Evolutionary conservation across 2,888 invertebrate species (phyloP), one percentile per base, ranked within the genome.

Genomic region (Quadriops clusia): DNA sequence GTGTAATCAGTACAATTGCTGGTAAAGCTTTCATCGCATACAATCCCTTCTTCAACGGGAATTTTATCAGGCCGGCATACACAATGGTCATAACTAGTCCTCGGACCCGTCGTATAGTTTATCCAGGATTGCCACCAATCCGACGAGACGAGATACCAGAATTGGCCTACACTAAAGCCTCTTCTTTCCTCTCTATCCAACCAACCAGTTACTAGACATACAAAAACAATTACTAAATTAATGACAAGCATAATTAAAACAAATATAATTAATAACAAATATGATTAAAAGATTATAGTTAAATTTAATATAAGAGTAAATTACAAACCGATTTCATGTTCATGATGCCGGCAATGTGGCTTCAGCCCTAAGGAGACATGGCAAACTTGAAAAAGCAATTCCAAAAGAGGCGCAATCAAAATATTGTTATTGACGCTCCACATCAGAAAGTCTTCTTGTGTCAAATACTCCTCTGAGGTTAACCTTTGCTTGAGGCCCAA

Each of bases 71-170:
- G 40, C 27, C 65, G 62, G 42, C 70, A 70, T 20, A 57, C 56
- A 45, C 69, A 69, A 5, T 59, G 56, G 44, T 61, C 46, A 47
- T 47, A 42, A 51, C 52, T 47, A 36, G 48, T 47, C 39, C 54
- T 42, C 8, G 54, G 48, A 1, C 54, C 49, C 2, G 55, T 65
- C n/a, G 80, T 73, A 61, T 85, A 78, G 21, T 72, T 70, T 31
- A 68, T 61, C 91, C 90, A 91, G 8, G 64, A 63, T 37, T 71
- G 72, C 89, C 89, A 91, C 91, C 91, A 91, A 44, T 81, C 79
- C 24, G 77, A 74, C 2, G 78, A 72, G 36, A 90, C 72, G 39
- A 91, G 70, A 67, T 87, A 90, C 87, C 89, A 90, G 61, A 85
- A 81, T 61, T 89, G 86, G 0, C 86, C 87, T 31, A 81, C 74